Evolutionary conservation across 2,888 invertebrate species (phyloP).

Genomic region (Caenorhabditis uteleia): DNA sequence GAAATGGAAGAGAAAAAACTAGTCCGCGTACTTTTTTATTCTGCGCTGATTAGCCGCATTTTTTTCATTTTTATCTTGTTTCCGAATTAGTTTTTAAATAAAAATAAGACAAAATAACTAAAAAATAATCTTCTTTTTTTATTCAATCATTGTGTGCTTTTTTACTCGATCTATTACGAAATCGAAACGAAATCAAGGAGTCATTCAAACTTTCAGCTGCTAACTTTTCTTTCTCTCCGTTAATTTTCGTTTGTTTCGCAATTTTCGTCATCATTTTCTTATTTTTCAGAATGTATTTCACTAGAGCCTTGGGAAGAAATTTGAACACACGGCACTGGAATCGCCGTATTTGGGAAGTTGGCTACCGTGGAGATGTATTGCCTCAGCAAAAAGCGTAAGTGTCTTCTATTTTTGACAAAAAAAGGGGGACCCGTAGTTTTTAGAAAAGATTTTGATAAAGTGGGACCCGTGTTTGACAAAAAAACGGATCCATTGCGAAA

Average conservation of each 20-base stretch:
- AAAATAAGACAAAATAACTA: too few relatives aligned
- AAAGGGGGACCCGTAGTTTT: neutral
- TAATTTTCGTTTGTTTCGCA: constrained; percentile 4
- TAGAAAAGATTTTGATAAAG: too few relatives aligned
- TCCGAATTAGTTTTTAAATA: too few relatives aligned
- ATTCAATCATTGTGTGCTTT: too few relatives aligned
- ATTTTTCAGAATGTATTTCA: constrained; percentile 37
- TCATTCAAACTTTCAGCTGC: neutral
- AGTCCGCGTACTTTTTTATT: too few relatives aligned
- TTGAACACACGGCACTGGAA: constrained; percentile 64
- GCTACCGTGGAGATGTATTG: constrained; percentile 63
- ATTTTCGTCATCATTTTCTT: neutral
- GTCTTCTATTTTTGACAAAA: constrained; percentile 4
- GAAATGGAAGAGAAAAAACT: too few relatives aligned
- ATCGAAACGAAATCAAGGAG: too few relatives aligned
- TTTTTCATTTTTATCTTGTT: too few relatives aligned
- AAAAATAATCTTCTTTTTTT: too few relatives aligned
- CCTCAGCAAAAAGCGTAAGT: constrained; percentile 64
- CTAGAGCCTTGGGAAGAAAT: constrained; percentile 44
- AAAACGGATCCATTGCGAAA: neutral
- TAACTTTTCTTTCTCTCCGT: neutral
- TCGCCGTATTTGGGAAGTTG: constrained; percentile 66
- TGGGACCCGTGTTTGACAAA: neutral
- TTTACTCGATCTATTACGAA: too few relatives aligned
- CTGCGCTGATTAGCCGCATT: too few relatives aligned